phyloP scores from a whole-genome alignment of 2,888 invertebrate species.

The Drosophila longiperda region DNA sequence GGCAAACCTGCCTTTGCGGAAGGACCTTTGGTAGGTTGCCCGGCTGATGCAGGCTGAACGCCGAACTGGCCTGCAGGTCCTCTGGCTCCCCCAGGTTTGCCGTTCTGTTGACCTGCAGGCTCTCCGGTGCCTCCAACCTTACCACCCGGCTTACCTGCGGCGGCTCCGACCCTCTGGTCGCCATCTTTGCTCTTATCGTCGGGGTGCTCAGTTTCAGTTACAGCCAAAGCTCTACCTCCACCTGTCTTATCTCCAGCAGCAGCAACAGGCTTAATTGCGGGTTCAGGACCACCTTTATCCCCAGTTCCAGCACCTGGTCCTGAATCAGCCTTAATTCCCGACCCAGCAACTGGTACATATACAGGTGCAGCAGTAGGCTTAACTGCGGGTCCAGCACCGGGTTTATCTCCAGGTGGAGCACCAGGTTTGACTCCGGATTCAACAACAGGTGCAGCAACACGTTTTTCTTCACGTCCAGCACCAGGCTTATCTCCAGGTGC shows the following conservation, averaged over 20 bases:
- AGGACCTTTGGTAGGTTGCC: background rate
- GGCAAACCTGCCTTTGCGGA: conserved; percentile 12
- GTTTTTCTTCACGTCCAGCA: background rate
- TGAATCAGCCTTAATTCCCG: background rate
- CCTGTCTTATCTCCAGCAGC: background rate
- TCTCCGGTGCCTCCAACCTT: background rate
- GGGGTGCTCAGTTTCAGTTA: background rate
- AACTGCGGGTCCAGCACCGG: background rate
- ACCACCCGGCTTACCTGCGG: conserved; percentile 4
- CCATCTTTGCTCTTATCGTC: background rate
- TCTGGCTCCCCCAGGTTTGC: background rate
- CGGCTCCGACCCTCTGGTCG: background rate
- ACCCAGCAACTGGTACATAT: background rate
- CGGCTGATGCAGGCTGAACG: background rate
- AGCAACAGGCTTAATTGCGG: background rate
- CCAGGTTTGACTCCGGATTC: background rate
- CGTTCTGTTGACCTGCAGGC: background rate
- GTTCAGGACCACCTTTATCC: background rate
- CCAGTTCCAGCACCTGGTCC: background rate
- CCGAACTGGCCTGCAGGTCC: background rate
- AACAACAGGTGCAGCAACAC: background rate
- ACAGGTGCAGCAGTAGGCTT: background rate
- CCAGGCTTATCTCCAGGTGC: background rate
- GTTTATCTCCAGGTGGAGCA: too few relatives aligned
- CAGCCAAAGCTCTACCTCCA: background rate